Conservation (phyloP, 2,113 vertebrate genomes). For the Vidua chalybeata region DNA sequence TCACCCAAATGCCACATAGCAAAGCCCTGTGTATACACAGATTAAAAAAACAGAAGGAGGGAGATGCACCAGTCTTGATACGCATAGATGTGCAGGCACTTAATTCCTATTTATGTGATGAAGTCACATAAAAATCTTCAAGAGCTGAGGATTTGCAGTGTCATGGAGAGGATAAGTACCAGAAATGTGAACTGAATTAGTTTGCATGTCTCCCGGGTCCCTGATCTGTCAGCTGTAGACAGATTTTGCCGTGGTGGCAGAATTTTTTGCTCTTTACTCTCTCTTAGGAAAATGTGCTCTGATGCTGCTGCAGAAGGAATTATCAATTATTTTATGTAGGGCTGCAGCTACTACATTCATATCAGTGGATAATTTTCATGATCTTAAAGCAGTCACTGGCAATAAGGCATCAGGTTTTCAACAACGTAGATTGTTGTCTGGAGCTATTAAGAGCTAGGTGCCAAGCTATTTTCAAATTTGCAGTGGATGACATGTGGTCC, state of each 20-base stretch:
- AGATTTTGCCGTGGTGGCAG: not conserved
- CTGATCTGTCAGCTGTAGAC: not conserved
- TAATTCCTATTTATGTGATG: not conserved
- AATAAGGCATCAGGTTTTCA: not conserved
- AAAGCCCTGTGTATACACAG: accelerated
- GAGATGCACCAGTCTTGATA: accelerated
- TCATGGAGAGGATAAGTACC: not conserved
- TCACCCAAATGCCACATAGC: accelerated
- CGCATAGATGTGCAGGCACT: too few relatives aligned
- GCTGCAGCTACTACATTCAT: not conserved
- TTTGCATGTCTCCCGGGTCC: not conserved
- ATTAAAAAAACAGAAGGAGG: not conserved
- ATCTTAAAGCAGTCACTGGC: not conserved
- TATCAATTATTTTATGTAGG: not conserved
- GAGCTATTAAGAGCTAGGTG: not conserved
- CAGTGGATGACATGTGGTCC: not conserved
- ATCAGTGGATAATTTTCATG: not conserved
- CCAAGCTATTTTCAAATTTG: not conserved
- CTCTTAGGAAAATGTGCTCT: not conserved
- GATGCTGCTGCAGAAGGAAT: not conserved
- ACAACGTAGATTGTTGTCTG: not conserved
- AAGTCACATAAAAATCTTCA: not conserved
- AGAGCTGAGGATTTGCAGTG: not conserved
- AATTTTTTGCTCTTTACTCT: not conserved
- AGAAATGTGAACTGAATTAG: not conserved